These are phyloP conservation scores for cattle (Bos taurus) DNA, from an alignment of 2,113 vertebrate genomes.

Conservation along the genomic window ARS-UCD2.0 NC_037328.1:60910501-60911000, in stretches of 20 bases:
- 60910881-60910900: not conserved
- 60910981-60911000: not conserved
- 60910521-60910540: not conserved
- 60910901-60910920: not conserved
- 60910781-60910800: not conserved
- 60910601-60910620: not conserved
- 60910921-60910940: not conserved
- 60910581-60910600: not conserved
- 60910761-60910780: not conserved
- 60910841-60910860: not conserved
- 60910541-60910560: not conserved
- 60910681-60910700: not conserved
- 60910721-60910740: not conserved
- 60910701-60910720: not conserved
- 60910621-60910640: not conserved
- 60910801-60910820: not conserved
- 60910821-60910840: not conserved
- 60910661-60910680: not conserved
- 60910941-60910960: not conserved
- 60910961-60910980: not conserved
- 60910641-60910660: not conserved
- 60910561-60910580: not conserved
- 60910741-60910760: not conserved
- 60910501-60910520: not conserved
- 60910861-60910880: not conserved